Evolutionary conservation across 2,797 vertebrate species (phyloP).

Genomic region (Nannoperca australis): DNA sequence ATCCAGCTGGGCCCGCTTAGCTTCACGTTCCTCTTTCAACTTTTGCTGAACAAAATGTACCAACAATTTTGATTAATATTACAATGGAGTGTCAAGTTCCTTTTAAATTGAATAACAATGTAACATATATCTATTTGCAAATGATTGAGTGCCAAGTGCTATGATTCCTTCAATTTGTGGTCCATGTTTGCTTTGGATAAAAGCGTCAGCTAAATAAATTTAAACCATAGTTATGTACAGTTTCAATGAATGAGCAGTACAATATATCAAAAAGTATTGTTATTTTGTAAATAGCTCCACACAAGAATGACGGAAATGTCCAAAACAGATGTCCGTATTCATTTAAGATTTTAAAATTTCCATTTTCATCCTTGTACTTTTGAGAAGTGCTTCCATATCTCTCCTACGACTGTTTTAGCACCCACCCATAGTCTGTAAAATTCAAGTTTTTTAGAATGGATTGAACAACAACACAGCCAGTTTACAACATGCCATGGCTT

Average conservation of each 20-base stretch:
- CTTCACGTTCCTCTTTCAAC: constrained; percentile 93
- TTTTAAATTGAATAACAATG: background rate
- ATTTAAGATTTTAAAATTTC: background rate
- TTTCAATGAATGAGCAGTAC: background rate
- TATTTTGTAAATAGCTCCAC: background rate
- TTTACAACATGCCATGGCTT: constrained; percentile 8
- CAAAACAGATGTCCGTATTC: background rate
- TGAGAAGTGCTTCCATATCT: constrained; percentile 5
- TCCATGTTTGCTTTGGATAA: no score
- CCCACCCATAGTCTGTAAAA: constrained; percentile 9
- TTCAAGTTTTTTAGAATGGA: background rate
- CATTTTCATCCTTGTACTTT: constrained; percentile 3
- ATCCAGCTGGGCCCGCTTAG: constrained; percentile 90
- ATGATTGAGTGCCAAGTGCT: background rate
- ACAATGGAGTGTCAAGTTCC: background rate
- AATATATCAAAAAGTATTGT: background rate
- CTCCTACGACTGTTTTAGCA: background rate
- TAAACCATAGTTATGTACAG: background rate
- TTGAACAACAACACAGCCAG: constrained; percentile 10
- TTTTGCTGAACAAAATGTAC: constrained; percentile 88
- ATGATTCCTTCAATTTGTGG: no score
- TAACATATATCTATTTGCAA: background rate
- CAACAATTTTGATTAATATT: background rate
- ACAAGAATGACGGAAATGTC: background rate
- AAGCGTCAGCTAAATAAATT: no score